Evolutionary conservation across 2,113 vertebrate species (phyloP).

Genomic region (Passer domesticus): DNA sequence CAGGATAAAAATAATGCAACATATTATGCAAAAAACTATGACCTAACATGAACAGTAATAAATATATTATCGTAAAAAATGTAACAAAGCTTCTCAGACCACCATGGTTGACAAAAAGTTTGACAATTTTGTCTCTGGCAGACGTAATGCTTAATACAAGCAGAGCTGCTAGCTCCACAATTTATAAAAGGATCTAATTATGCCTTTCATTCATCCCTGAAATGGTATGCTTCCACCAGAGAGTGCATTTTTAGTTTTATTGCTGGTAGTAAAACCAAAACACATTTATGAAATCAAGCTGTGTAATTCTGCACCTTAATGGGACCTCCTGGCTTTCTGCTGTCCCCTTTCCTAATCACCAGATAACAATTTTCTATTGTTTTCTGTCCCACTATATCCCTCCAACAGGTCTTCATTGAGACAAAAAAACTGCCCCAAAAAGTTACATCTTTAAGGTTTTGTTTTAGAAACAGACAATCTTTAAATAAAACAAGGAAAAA

Average conservation of each 20-base stretch:
- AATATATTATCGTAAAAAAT: background rate
- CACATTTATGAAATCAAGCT: background rate
- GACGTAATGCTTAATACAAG: background rate
- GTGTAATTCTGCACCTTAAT: background rate
- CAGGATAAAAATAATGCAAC: background rate
- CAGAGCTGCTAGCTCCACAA: constrained; percentile 6
- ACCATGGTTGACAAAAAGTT: background rate
- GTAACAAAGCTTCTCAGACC: background rate
- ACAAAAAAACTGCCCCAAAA: background rate
- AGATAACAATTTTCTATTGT: background rate
- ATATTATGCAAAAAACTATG: background rate
- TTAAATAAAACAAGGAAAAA: background rate
- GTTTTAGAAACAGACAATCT: background rate
- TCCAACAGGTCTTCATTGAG: background rate
- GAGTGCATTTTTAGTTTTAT: constrained; percentile 14
- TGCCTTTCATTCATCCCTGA: constrained; percentile 40
- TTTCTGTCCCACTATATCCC: background rate
- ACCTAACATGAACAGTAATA: background rate
- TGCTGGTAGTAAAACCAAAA: constrained; percentile 31
- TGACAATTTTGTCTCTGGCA: background rate
- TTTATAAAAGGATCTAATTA: constrained; percentile 16
- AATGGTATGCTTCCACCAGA: background rate
- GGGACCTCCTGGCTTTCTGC: background rate
- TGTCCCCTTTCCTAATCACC: background rate
- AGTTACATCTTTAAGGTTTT: background rate